These are phyloP conservation scores for Gobiocypris rarus DNA, from an alignment of 2,113 vertebrate genomes.

Conservation along the genomic window DNA sequence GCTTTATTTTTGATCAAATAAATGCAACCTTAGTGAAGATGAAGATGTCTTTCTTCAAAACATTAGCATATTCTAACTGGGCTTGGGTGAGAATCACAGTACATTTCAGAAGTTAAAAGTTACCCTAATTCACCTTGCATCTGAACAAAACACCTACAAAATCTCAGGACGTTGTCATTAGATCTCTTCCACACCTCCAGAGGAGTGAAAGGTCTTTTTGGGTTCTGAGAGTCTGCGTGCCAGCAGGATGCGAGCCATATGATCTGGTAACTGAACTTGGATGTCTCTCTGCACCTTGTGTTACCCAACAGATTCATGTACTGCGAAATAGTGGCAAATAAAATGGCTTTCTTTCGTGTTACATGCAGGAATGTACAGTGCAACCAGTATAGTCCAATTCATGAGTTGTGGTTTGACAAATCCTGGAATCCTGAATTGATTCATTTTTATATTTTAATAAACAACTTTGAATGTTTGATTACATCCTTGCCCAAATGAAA, in stretches of 20 bases:
- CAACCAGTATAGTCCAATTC: too few relatives aligned
- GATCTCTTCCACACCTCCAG: background rate
- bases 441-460: too few relatives aligned
- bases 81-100: background rate
- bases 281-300: background rate
- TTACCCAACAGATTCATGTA: background rate
- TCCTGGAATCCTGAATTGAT: too few relatives aligned
- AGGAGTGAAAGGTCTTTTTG: background rate
- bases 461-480: background rate
- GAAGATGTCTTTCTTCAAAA: background rate
- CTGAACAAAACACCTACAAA: background rate
- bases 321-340: background rate
- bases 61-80: background rate
- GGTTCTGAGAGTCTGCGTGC: background rate
- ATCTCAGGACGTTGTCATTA: background rate
- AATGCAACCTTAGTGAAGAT: too few relatives aligned
- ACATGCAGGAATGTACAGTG: too few relatives aligned
- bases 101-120: background rate
- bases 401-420: too few relatives aligned
- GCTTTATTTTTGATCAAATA: too few relatives aligned
- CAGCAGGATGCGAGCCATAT: background rate
- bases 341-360: background rate
- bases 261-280: background rate
- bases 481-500: background rate
- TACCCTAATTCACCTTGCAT: background rate